Conservation (phyloP, 2,113 vertebrate species). For the Planiliza haematocheilus region DNA sequence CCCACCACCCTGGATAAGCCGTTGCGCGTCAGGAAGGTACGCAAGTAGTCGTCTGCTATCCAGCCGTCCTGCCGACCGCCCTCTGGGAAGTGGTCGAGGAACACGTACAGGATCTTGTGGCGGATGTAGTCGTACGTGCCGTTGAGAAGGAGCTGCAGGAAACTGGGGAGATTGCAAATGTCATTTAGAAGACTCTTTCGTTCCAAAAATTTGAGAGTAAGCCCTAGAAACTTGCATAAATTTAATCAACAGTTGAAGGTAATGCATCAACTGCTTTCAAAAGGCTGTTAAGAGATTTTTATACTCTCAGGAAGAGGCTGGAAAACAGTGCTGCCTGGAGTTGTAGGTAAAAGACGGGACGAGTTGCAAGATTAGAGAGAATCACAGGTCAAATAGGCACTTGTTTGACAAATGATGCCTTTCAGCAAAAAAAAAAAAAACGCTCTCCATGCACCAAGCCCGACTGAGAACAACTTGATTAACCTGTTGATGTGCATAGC, state of each 20-base stretch:
- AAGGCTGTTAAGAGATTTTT: background rate
- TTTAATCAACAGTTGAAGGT: too few species aligned
- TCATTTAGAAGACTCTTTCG: background rate
- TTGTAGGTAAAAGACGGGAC: background rate
- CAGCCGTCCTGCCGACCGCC: conserved; percentile 97
- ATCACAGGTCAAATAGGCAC: background rate
- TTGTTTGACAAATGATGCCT: conserved; percentile 41
- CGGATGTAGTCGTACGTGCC: conserved; percentile 94
- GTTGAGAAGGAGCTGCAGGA: conserved; percentile 91
- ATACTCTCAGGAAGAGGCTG: background rate
- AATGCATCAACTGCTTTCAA: too few species aligned
- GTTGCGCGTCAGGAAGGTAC: conserved; percentile 92
- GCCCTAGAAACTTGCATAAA: too few species aligned
- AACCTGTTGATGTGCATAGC: conserved; percentile 50
- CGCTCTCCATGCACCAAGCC: background rate
- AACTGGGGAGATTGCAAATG: conserved; percentile 66
- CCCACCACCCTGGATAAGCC: conserved; percentile 89
- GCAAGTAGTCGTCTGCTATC: conserved; percentile 97
- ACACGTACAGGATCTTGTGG: conserved; percentile 96
- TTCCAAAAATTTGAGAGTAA: fast-evolving
- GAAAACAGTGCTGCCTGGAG: background rate
- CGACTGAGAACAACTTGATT: conserved; percentile 40
- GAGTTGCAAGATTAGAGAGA: background rate
- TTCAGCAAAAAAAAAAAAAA: conserved; percentile 22
- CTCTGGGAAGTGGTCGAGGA: conserved; percentile 95